A percentile compares a stretch with the other conserved stretches of the same genome.
Evolutionary conservation across 2,888 invertebrate species (phyloP).

Genomic region (Nebria brevicollis): DNA sequence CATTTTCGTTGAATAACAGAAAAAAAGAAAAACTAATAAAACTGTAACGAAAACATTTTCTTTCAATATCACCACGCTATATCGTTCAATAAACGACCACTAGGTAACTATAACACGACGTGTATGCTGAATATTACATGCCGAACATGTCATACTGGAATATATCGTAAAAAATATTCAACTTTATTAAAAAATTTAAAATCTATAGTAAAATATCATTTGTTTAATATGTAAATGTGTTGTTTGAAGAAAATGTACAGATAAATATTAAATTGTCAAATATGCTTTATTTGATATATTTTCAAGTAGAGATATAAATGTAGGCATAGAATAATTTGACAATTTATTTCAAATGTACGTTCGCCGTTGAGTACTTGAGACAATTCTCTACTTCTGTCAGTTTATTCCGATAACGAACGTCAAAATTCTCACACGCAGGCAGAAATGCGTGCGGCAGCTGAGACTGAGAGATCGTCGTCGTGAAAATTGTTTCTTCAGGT

Average conservation of each 20-base stretch:
- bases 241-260: too few species aligned
- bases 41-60: constrained; percentile 28
- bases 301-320: too few species aligned
- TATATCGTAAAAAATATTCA: neutral
- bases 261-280: too few species aligned
- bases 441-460: neutral
- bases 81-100: constrained; percentile 4
- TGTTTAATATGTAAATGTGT: too few species aligned
- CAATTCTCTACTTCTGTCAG: neutral
- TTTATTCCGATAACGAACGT: neutral
- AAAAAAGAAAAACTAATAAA: constrained; percentile 29
- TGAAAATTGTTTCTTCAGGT: constrained; percentile 42
- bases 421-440: neutral
- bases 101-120: neutral
- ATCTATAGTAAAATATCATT: too few species aligned
- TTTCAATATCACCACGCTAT: constrained; percentile 27
- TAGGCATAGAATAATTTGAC: neutral
- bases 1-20: constrained; percentile 6
- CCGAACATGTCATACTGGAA: neutral
- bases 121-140: neutral
- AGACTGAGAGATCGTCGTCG: neutral
- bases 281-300: too few species aligned
- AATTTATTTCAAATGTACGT: neutral
- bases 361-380: neutral
- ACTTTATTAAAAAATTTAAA: too few species aligned